Conservation (phyloP, 2,113 vertebrate species). For the Platysteira castanea region DNA sequence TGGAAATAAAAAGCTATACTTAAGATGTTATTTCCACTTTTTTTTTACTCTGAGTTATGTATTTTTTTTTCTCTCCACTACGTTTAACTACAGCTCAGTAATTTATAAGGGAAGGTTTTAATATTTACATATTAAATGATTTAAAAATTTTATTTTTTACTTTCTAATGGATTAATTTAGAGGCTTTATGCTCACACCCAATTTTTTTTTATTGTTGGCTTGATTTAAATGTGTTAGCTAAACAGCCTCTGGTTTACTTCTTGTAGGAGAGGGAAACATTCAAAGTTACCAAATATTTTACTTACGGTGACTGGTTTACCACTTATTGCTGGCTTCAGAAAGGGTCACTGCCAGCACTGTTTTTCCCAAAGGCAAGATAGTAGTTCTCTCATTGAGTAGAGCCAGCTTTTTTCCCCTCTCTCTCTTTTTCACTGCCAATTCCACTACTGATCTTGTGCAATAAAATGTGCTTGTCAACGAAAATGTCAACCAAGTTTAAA, state of each 20-base stretch:
- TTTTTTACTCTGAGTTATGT: background rate
- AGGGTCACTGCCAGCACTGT: constrained; percentile 34
- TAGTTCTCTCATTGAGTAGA: constrained; percentile 55
- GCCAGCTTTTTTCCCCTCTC: constrained; percentile 4
- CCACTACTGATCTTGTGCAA: constrained; percentile 70
- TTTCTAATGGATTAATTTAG: constrained; percentile 35
- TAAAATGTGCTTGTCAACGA: constrained; percentile 77
- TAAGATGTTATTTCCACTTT: background rate
- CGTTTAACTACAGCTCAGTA: background rate
- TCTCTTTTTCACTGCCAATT: constrained; percentile 60
- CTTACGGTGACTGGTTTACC: constrained; percentile 43
- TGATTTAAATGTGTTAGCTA: background rate
- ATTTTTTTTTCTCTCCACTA: background rate
- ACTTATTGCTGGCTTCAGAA: constrained; percentile 23
- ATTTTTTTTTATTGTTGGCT: background rate
- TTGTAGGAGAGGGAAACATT: background rate
- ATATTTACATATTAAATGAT: background rate
- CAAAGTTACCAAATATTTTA: constrained; percentile 41
- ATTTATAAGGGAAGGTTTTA: constrained; percentile 1
- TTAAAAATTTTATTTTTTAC: constrained; percentile 16
- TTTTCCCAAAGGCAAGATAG: constrained; percentile 57
- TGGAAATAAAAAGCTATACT: constrained; percentile 1
- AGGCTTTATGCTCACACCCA: background rate
- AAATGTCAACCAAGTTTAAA: constrained; percentile 81
- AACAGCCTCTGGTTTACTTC: background rate